Evolutionary conservation across 1,140 invertebrate species (phyloP).

Genomic region (Drosophila kikkawai): DNA sequence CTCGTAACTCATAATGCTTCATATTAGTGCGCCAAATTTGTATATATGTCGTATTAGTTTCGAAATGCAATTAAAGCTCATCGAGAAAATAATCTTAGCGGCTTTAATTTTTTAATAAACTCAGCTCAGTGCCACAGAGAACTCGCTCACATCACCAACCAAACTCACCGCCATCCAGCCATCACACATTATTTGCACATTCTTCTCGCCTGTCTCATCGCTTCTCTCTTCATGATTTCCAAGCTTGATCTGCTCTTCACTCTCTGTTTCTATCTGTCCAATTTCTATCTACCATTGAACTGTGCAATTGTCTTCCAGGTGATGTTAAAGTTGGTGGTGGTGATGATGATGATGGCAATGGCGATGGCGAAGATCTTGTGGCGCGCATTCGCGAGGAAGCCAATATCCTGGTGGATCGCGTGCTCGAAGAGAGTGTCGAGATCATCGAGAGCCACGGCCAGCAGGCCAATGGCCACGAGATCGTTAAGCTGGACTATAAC

Average conservation of each 20-base stretch:
- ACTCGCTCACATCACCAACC: slow-evolving; percentile 61
- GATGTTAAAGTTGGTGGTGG: slow-evolving; percentile 73
- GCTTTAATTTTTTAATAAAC: slow-evolving; percentile 14
- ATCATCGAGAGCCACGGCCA: slow-evolving; percentile 76
- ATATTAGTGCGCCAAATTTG: slow-evolving; percentile 34
- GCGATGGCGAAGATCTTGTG: slow-evolving; percentile 59
- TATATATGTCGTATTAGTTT: slow-evolving; percentile 52
- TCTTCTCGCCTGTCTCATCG: slow-evolving; percentile 42
- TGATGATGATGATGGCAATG: slow-evolving; percentile 47
- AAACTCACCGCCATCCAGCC: slow-evolving; percentile 65
- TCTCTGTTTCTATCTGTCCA: slow-evolving; percentile 57
- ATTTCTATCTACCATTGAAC: slow-evolving; percentile 72
- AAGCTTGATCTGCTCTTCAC: slow-evolving; percentile 38
- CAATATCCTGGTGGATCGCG: slow-evolving; percentile 80
- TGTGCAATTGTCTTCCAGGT: slow-evolving; percentile 81
- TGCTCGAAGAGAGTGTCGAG: slow-evolving; percentile 83
- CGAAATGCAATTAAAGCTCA: slow-evolving; percentile 80
- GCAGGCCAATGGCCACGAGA: slow-evolving; percentile 65
- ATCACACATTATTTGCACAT: slow-evolving; percentile 60
- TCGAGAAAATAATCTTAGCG: slow-evolving; percentile 44
- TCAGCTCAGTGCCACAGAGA: slow-evolving; percentile 30
- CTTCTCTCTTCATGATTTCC: slow-evolving; percentile 60
- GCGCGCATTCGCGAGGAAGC: slow-evolving; percentile 79
- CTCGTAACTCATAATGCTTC: slow-evolving; percentile 47
- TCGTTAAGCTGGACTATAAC: slow-evolving; percentile 75